A percentile compares a stretch with the other conserved stretches of the same genome.
phyloP scores from a whole-genome alignment of 2,888 invertebrate species.

The Sphecodes monilicornis region DNA sequence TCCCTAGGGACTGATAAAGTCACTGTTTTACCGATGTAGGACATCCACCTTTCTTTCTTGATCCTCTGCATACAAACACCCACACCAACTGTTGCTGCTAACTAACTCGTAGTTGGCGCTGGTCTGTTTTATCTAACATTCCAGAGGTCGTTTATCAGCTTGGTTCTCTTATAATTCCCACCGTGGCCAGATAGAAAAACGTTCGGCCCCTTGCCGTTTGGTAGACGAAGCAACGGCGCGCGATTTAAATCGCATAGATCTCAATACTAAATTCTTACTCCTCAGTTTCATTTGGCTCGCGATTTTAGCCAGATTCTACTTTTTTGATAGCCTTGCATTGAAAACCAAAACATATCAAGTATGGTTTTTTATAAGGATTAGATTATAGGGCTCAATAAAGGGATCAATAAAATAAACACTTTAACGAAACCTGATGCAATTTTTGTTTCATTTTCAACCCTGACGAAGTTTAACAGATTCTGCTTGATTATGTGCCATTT shows the following conservation, averaged over 20 bases:
- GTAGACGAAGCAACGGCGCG: slow-evolving; percentile 33
- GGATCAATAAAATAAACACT: slow-evolving; percentile 1
- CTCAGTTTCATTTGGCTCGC: neutral
- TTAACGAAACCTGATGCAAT: neutral
- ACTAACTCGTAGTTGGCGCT: slow-evolving; percentile 69
- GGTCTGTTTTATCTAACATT: slow-evolving; percentile 81
- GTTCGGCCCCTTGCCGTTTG: slow-evolving; percentile 61
- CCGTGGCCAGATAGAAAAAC: slow-evolving; percentile 62
- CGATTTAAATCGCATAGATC: slow-evolving; percentile 44
- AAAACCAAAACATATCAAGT: neutral
- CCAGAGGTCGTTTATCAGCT: slow-evolving; percentile 81
- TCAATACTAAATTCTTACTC: neutral
- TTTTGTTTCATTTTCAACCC: neutral
- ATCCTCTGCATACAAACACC: slow-evolving; percentile 38
- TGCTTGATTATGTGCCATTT: neutral
- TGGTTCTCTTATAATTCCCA: slow-evolving; percentile 75
- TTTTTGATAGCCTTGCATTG: neutral
- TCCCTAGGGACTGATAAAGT: slow-evolving; percentile 60
- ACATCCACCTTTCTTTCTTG: slow-evolving; percentile 58
- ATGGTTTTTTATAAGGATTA: neutral
- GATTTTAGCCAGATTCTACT: neutral
- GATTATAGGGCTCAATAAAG: neutral
- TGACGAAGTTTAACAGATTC: neutral
- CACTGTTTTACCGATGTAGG: slow-evolving; percentile 56
- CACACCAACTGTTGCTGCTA: slow-evolving; percentile 66